phyloP scores from a whole-genome alignment of 2,113 vertebrate genomes.

The Pygathrix nemaeus region DNA sequence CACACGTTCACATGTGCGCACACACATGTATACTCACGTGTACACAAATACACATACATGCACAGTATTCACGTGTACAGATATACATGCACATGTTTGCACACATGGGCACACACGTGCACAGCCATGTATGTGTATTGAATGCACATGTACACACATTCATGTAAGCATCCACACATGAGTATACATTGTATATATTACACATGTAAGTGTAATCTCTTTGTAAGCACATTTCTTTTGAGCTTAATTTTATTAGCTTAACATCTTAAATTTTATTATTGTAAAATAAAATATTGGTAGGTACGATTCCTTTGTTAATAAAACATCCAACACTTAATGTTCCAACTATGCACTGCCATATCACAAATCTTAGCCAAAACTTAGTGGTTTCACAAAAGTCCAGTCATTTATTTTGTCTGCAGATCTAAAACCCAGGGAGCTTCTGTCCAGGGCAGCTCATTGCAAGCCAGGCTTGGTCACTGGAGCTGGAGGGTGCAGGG shows the following conservation, averaged over 20 bases:
- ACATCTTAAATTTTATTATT: neutral
- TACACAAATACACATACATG: no score
- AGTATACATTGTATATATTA: neutral
- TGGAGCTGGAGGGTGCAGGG: neutral
- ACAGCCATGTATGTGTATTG: no score
- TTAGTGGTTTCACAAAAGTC: neutral
- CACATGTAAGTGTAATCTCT: neutral
- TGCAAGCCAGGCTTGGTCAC: no score
- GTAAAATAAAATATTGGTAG: neutral
- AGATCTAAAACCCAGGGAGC: neutral
- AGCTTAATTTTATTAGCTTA: neutral
- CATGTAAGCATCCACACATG: no score
- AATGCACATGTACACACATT: no score
- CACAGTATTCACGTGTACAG: no score
- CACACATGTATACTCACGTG: no score
- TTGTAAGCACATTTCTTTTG: neutral
- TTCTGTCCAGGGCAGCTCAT: neutral
- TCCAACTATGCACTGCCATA: neutral
- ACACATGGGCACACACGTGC: neutral
- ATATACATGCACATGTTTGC: no score
- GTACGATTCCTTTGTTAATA: neutral
- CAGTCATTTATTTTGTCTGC: neutral
- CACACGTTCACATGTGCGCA: accelerated
- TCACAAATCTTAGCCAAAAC: neutral
- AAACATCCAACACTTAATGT: neutral